phyloP scores from a whole-genome alignment of 2,113 vertebrate genomes.

The Crotalus horridus region DNA sequence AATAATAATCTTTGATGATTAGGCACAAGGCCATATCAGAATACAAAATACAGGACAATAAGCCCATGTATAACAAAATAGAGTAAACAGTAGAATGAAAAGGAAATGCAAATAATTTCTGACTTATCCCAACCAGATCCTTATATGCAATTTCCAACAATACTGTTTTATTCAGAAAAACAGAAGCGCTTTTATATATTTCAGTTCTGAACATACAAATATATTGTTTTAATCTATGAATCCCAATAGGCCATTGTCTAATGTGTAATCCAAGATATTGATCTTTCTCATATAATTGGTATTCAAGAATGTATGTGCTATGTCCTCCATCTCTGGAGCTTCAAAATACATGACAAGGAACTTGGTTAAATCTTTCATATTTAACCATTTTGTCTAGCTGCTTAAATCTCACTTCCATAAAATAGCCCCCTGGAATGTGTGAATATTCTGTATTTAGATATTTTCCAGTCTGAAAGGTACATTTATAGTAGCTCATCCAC shows the following conservation, averaged over 20 bases:
- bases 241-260: neutral
- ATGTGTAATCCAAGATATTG: neutral
- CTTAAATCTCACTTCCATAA: neutral
- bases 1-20: neutral
- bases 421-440: neutral
- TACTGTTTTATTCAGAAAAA: neutral
- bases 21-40: neutral
- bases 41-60: neutral
- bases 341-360: neutral
- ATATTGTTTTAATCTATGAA: neutral
- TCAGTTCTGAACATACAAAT: neutral
- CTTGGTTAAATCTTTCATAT: neutral
- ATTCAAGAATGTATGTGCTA: neutral
- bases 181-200: neutral
- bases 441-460: neutral
- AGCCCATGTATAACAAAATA: neutral
- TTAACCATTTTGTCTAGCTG: neutral
- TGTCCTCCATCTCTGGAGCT: neutral
- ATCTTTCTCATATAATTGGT: neutral
- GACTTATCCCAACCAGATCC: neutral
- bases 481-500: neutral
- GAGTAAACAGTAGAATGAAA: neutral
- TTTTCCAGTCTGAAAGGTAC: neutral
- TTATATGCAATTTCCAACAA: neutral
- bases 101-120: neutral